phyloP scores from a whole-genome alignment of 2,888 invertebrate species.

The Scrobipalpa costella region DNA sequence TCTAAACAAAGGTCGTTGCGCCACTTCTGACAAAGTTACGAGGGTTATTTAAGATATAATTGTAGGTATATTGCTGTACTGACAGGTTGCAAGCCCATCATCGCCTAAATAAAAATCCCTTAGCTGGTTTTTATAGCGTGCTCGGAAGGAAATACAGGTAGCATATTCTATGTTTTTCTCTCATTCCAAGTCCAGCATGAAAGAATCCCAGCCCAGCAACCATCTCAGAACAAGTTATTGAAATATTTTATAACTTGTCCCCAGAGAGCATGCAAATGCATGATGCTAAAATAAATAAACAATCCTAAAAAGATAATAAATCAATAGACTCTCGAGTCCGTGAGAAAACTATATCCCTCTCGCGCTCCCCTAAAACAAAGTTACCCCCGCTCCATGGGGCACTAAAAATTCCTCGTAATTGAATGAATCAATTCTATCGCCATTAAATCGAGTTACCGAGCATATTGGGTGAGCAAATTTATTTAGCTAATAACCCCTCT shows the following conservation, averaged over 20 bases:
- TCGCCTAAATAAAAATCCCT: too few relatives aligned
- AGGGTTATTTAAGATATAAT: too few relatives aligned
- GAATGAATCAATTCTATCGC: slow-evolving; percentile 81
- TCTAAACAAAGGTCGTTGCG: too few relatives aligned
- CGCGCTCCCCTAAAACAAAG: slow-evolving; percentile 71
- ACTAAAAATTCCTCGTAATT: slow-evolving; percentile 81
- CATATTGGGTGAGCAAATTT: slow-evolving; percentile 81
- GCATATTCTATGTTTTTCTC: too few relatives aligned
- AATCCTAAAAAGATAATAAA: slow-evolving; percentile 50
- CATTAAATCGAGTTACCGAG: slow-evolving; percentile 81
- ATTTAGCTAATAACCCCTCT: slow-evolving; percentile 78
- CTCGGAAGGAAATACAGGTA: too few relatives aligned
- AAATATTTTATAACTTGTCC: not conserved
- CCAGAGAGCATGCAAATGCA: not conserved
- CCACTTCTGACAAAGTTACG: too few relatives aligned
- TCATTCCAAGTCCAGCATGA: too few relatives aligned
- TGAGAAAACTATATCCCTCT: slow-evolving; percentile 73
- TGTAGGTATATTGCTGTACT: too few relatives aligned
- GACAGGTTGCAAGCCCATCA: too few relatives aligned
- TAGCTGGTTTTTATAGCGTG: too few relatives aligned
- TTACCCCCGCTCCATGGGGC: slow-evolving; percentile 71
- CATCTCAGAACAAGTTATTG: not conserved
- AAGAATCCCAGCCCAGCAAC: too few relatives aligned
- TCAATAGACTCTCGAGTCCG: slow-evolving; percentile 60
- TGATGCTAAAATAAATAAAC: slow-evolving; percentile 26